Evolutionary conservation across 2,113 vertebrate species (phyloP), one percentile per base, ranked within the genome.

Genomic region (Electrona antarctica): DNA sequence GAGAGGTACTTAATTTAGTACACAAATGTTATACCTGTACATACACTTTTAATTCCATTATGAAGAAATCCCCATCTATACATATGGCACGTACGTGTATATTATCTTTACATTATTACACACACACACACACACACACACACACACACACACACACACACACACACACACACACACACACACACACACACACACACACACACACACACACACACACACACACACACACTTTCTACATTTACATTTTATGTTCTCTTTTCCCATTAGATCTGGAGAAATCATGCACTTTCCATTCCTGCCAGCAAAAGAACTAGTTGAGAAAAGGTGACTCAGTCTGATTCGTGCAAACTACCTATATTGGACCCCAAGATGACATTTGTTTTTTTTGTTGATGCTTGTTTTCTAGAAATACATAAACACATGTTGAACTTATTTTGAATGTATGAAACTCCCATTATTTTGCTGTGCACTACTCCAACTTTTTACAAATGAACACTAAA

Each of bases 191-290:
- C 48, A 10, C 3, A 21, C 15, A 10, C 49, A 46, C 28, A 48
- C 15, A 64, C 14, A 49, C 14, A 12, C 48, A 64, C 62, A 29
- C 11, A 14, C 5, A 65, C 15, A 56, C 7, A 57, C 29, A 29
- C 9, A 15, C 3, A 7, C 2, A 3, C 21, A 3, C 21, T n/a
- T 21, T 56, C 13, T 56, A 28, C 9, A 69, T 60, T 5, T 64
- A 0, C 11, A 4, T 2, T 28, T 45, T 33, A 50, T 41, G 54
- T 14, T 60, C 12, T 69, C 14, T 58, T 59, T 74, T 80, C 57
- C 67, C 58, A 49, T 85, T 90, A 96, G 95, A 71, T 79, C 90
- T 96, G 85, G 93, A 95, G 80, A 81, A 93, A 71, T 86, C 89
- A 78, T 95, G 95, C 80, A 79, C 56, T 64, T 95, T 94, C 88